phyloP scores from a whole-genome alignment of 2,888 invertebrate species.

The Dryobotodes eremita region DNA sequence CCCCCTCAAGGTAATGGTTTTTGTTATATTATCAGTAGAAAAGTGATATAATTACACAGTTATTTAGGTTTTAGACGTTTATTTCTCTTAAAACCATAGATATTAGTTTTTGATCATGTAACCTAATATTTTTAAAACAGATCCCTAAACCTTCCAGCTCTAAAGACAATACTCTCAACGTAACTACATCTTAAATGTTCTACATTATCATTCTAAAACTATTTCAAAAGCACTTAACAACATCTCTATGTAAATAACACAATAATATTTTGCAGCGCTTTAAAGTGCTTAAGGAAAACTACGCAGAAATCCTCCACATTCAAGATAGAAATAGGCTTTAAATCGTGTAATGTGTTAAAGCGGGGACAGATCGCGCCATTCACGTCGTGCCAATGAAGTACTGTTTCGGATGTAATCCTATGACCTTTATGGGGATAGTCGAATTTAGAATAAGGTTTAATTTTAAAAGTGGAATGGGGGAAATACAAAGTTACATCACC shows the following conservation, averaged over 20 bases:
- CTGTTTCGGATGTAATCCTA: slow-evolving; percentile 31
- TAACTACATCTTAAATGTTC: background rate
- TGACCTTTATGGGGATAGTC: background rate
- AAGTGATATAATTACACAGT: no score
- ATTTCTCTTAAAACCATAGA: no score
- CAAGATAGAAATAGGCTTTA: no score
- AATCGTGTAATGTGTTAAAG: slow-evolving; percentile 50
- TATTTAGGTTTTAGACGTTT: no score
- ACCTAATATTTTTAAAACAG: background rate
- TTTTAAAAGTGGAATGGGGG: background rate
- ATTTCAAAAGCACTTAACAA: no score
- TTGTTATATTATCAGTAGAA: no score
- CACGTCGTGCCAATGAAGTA: slow-evolving; percentile 42
- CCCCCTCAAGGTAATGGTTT: no score
- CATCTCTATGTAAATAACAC: no score
- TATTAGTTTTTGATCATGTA: background rate
- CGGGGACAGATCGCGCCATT: slow-evolving; percentile 61
- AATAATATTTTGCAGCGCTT: no score
- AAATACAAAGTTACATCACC: background rate
- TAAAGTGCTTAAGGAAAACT: no score
- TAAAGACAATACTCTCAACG: background rate
- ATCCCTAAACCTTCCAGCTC: background rate
- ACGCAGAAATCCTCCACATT: no score
- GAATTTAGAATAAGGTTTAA: slow-evolving; percentile 20
- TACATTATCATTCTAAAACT: slow-evolving; percentile 23